phyloP scores from a whole-genome alignment of 2,888 invertebrate genomes.

The Rhogogaster chlorosoma region DNA sequence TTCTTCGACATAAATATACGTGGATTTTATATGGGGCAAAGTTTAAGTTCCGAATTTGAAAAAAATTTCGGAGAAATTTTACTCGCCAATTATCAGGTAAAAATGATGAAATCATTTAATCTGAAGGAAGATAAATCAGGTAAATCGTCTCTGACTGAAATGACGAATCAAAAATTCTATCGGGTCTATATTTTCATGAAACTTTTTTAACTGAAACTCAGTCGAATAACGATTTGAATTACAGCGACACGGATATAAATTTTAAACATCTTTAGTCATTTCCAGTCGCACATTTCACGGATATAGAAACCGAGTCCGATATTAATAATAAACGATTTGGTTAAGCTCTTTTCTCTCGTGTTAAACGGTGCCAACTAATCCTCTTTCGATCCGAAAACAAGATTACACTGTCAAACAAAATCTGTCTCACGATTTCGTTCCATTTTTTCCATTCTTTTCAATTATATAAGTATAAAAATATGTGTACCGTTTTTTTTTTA shows the following conservation, averaged over 20 bases:
- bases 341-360: neutral
- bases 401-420: neutral
- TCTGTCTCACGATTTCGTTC: too few species aligned
- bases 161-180: neutral
- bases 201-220: too few species aligned
- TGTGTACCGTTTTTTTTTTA: neutral
- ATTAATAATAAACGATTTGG: neutral
- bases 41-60: too few species aligned
- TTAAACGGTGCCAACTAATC: neutral
- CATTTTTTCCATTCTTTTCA: too few species aligned
- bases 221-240: neutral
- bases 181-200: neutral
- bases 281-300: neutral
- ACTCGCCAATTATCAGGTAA: too few species aligned
- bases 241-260: neutral
- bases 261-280: neutral
- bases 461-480: too few species aligned
- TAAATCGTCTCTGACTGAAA: neutral
- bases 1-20: neutral
- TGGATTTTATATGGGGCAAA: neutral
- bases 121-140: too few species aligned
- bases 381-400: neutral
- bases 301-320: neutral
- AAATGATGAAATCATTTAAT: too few species aligned
- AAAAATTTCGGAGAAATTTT: too few species aligned